Conservation (phyloP, 2,888 invertebrate species). For the Nemurella pictetii region DNA sequence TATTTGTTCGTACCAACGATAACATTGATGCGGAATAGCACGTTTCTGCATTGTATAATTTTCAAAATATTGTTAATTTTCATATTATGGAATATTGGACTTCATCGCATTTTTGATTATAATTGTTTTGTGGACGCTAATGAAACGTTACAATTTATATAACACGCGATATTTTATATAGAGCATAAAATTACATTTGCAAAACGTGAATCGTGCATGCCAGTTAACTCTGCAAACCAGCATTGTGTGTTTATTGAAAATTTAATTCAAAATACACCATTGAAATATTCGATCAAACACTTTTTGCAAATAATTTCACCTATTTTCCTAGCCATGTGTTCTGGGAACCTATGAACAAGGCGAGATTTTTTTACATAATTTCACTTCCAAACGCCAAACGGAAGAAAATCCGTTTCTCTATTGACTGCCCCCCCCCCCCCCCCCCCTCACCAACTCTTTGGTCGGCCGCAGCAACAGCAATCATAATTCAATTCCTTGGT, state of each 20-base stretch:
- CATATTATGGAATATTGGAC: not conserved
- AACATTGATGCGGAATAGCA: not conserved
- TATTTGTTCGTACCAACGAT: not conserved
- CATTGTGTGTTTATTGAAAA: not conserved
- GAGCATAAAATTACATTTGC: not conserved
- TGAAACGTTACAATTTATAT: not conserved
- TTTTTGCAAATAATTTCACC: too few relatives aligned
- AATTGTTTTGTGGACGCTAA: not conserved
- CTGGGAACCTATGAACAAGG: not conserved
- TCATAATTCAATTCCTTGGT: slow-evolving; percentile 3
- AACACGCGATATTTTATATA: not conserved
- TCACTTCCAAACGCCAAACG: not conserved
- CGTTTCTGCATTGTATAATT: not conserved
- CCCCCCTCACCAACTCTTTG: too few relatives aligned
- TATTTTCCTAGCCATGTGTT: too few relatives aligned
- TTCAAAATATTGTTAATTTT: not conserved
- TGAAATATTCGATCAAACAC: not conserved
- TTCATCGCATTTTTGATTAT: not conserved
- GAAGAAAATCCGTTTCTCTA: not conserved
- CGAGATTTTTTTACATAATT: not conserved
- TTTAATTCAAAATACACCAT: not conserved
- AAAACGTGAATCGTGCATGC: not conserved
- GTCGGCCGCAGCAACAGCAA: not conserved
- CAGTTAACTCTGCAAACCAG: not conserved
- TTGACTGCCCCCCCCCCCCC: not conserved